Base-by-base conservation (phyloP, 2,888 invertebrate species). In the Campopleginae sp. region DNA sequence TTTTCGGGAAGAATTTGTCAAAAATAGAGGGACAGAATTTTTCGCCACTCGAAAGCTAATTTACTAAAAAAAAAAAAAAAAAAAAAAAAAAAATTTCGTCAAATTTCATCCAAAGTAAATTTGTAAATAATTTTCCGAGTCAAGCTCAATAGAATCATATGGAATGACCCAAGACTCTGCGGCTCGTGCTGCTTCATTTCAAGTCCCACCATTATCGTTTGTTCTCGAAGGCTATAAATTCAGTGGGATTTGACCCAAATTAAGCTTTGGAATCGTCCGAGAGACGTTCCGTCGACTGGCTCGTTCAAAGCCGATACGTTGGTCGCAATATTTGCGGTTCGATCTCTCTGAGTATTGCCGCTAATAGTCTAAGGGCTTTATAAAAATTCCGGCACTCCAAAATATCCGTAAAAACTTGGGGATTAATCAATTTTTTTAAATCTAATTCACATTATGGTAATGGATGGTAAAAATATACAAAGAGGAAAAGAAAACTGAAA, bases 201-300 rank as follows among this genome's bases (percentile, higher is more conserved):
- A 14, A 72, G 71, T 46, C 23, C 17, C 31, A 42, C 17, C 70
- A 74, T 78, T 78, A 58, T 23, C 66, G 54, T 72, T 14, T 51
- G 31, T 46, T 27, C 77, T 27, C 66, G 61, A 70, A 23, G 72
- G 48, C 66, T 68, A 65, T 78, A 70, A 63, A 82, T 78, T 74
- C 58, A 70, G 54, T 51, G 42, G 70, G 85, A 85, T 75, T 81
- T 85, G 85, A 81, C 81, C 81, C 78, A 19, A 81, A 79, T 85
- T 78, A 27, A 75, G 61, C 72, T 46, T 74, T 68, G 58, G 42
- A 83, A 79, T 77, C 38, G 58, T 75, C n/a, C 75, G n/a, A 51
- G 54, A 27, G 46, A 42, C 58, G 23, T 14, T 54, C 27, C 48
- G 27, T 19, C 63, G 61, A 31, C 51, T 44, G 14, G n/a, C 27